These are phyloP conservation scores for Pseudonaja textilis DNA, from an alignment of 2,113 vertebrate genomes.

Conservation along the genomic window DNA sequence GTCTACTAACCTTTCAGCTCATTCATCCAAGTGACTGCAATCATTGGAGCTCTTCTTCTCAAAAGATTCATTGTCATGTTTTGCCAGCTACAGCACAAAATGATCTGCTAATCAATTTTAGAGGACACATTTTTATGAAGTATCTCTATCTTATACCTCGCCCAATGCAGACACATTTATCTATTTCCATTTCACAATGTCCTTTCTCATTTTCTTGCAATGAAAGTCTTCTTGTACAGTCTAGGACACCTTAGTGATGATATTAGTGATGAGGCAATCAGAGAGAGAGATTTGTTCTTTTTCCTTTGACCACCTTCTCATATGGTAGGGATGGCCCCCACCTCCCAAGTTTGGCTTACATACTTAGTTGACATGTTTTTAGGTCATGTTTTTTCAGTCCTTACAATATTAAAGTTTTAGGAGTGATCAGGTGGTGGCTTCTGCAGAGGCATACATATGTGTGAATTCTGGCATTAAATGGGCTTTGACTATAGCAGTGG, in stretches of 20 bases:
- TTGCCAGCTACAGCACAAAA: background rate
- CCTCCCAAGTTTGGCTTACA: background rate
- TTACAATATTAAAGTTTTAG: background rate
- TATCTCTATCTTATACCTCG: background rate
- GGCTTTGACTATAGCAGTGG: background rate
- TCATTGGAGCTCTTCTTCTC: background rate
- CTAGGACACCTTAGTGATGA: background rate
- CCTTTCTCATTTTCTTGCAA: background rate
- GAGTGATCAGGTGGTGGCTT: background rate
- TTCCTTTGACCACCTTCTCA: background rate
- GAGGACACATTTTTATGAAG: background rate
- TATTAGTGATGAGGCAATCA: background rate
- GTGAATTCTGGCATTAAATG: background rate
- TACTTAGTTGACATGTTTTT: background rate
- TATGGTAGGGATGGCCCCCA: background rate
- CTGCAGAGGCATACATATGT: background rate
- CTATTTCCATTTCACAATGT: background rate
- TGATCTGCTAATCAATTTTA: background rate
- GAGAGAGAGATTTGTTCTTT: background rate
- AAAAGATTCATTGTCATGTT: background rate
- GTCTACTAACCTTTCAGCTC: background rate
- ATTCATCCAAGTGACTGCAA: background rate
- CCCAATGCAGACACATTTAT: background rate
- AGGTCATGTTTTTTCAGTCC: background rate
- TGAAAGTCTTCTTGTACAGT: background rate